A percentile compares a stretch with the other conserved stretches of the same genome.
phyloP scores from a whole-genome alignment of 2,113 vertebrate genomes.

The Pogonocichla stellata region DNA sequence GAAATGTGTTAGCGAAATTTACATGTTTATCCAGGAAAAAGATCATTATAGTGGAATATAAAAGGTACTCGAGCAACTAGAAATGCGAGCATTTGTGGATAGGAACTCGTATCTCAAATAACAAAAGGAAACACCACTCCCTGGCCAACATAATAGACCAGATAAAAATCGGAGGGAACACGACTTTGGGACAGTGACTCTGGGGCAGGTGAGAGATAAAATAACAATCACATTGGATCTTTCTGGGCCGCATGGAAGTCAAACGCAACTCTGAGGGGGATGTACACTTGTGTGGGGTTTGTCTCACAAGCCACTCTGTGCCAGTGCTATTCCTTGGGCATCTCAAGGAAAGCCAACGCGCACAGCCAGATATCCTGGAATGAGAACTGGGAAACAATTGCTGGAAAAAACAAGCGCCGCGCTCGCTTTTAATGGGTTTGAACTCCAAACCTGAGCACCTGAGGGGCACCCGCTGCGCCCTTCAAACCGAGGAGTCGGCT shows the following conservation, averaged over 20 bases:
- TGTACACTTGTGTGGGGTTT: rapidly evolving
- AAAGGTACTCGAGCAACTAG: background rate
- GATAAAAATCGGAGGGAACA: background rate
- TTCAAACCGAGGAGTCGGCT: rapidly evolving
- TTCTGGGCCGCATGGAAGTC: rapidly evolving
- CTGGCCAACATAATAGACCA: background rate
- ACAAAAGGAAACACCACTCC: background rate
- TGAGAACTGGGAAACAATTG: background rate
- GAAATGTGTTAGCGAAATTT: background rate
- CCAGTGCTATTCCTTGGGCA: rapidly evolving
- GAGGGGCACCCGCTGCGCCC: rapidly evolving
- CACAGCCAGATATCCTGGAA: background rate
- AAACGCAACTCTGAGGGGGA: rapidly evolving
- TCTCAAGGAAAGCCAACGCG: background rate
- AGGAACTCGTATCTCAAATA: background rate
- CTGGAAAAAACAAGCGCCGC: background rate
- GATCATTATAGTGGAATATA: background rate
- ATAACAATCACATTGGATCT: rapidly evolving
- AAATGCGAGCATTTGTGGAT: background rate
- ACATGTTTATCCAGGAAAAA: background rate
- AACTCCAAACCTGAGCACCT: background rate
- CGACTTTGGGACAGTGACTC: background rate
- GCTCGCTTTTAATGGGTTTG: background rate
- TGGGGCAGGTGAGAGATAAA: background rate
- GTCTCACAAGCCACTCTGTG: rapidly evolving